These are phyloP conservation scores for Sebastes alutus DNA, from an alignment of 2,797 vertebrate genomes.

Conservation along the genomic window DNA sequence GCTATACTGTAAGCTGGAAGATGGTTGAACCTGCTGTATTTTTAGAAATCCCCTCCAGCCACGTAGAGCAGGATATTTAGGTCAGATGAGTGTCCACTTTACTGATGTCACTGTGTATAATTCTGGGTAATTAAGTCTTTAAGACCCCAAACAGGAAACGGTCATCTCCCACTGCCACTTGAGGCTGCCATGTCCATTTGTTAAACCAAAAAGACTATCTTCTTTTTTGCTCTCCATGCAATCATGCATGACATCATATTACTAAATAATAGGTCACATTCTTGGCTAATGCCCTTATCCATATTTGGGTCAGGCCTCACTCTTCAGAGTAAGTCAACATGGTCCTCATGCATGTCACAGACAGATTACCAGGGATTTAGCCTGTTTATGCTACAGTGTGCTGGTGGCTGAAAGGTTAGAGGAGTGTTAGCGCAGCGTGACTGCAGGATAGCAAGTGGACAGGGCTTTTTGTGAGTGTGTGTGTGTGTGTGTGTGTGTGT, in stretches of 20 bases:
- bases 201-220: neutral
- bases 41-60: conserved; percentile 9
- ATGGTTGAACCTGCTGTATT: conserved; percentile 15
- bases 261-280: conserved; percentile 53
- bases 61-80: conserved; percentile 29
- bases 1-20: neutral
- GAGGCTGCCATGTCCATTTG: conserved; percentile 8
- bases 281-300: conserved; percentile 45
- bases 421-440: conserved; percentile 40
- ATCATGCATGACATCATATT: conserved; percentile 50
- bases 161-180: neutral
- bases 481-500: neutral
- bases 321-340: conserved; percentile 55
- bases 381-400: conserved; percentile 62
- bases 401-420: conserved; percentile 62
- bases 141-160: conserved; percentile 21
- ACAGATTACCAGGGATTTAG: conserved; percentile 74
- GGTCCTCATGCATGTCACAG: conserved; percentile 59
- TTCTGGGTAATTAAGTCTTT: conserved; percentile 41
- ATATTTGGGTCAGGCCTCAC: conserved; percentile 73
- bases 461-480: neutral
- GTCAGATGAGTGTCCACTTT: conserved; percentile 55
- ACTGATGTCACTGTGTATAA: conserved; percentile 18
- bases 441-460: conserved; percentile 28
- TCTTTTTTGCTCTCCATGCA: conserved; percentile 22